Percentiles rank a stretch among this genome's conserved stretches.
These are phyloP conservation scores for Calliopsis andreniformis DNA, from an alignment of 1,140 invertebrate species.

Conservation along the genomic window DNA sequence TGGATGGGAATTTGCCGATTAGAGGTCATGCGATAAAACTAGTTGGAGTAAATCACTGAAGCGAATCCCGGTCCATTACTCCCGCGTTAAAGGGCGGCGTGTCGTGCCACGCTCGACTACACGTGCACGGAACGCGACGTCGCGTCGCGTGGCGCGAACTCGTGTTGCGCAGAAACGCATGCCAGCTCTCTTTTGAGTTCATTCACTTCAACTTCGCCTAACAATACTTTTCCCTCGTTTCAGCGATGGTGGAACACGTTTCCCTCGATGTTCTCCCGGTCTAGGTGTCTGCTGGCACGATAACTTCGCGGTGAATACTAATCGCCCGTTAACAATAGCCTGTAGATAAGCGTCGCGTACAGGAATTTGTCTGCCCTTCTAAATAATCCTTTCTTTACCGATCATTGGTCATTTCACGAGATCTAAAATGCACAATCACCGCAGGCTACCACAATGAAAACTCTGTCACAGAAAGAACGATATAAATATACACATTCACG, in stretches of 20 bases:
- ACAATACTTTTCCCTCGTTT: neutral
- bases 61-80: neutral
- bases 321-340: neutral
- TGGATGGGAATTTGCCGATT: neutral
- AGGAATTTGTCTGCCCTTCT: neutral
- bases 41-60: neutral
- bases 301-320: neutral
- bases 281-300: neutral
- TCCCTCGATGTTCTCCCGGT: too few relatives aligned
- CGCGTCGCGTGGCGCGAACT: constrained; percentile 1
- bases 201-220: neutral
- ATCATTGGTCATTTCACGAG: neutral
- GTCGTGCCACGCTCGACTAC: neutral
- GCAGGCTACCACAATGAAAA: neutral
- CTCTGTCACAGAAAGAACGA: neutral
- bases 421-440: neutral
- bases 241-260: neutral
- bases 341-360: constrained; percentile 1
- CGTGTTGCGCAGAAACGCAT: neutral
- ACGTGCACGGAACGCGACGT: constrained; percentile 12
- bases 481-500: neutral
- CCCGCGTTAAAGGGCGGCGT: constrained; percentile 28
- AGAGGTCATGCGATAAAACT: neutral
- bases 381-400: neutral
- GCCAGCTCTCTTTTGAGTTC: neutral